These are phyloP conservation scores for Pteronotus mesoamericanus DNA, from an alignment of 2,797 vertebrate species.

Conservation along the genomic window DNA sequence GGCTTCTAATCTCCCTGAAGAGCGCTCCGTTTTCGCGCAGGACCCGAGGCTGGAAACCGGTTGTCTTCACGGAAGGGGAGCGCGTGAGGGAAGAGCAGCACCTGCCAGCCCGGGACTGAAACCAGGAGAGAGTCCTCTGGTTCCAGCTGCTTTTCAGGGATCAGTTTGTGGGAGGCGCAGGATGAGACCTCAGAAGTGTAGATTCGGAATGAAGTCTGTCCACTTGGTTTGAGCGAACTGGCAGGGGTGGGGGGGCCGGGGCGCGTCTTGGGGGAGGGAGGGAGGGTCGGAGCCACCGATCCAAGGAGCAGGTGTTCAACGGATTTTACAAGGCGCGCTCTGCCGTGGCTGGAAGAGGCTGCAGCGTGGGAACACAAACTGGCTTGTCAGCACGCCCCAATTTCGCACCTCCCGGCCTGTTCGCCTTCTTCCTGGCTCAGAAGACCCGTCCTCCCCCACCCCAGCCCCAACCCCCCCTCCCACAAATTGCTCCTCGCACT, in stretches of 20 bases:
- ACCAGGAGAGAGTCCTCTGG: not conserved
- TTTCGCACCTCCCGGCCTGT: not conserved
- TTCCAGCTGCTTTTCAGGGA: not conserved
- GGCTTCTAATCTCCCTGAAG: not conserved
- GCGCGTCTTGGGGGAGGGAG: too few relatives aligned
- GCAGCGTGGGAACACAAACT: not conserved
- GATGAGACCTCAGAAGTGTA: not conserved
- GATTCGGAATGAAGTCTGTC: not conserved
- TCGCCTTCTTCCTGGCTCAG: not conserved
- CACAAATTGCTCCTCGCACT: not conserved
- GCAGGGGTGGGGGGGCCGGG: accelerated
- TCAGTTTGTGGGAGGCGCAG: not conserved
- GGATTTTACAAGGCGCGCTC: not conserved
- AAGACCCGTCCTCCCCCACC: not conserved
- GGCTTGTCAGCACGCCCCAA: not conserved
- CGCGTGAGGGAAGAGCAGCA: not conserved
- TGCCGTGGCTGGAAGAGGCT: not conserved
- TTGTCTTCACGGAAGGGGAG: not conserved
- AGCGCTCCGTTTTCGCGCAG: not conserved
- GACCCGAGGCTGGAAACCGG: not conserved
- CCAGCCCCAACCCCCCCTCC: not conserved
- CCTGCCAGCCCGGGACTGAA: not conserved
- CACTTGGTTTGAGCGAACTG: not conserved
- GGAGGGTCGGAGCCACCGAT: not conserved
- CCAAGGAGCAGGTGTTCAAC: accelerated